A percentile compares a stretch with the other conserved stretches of the same genome.
phyloP scores from a whole-genome alignment of 1,140 invertebrate species.

The Tetramorium simillimum region DNA sequence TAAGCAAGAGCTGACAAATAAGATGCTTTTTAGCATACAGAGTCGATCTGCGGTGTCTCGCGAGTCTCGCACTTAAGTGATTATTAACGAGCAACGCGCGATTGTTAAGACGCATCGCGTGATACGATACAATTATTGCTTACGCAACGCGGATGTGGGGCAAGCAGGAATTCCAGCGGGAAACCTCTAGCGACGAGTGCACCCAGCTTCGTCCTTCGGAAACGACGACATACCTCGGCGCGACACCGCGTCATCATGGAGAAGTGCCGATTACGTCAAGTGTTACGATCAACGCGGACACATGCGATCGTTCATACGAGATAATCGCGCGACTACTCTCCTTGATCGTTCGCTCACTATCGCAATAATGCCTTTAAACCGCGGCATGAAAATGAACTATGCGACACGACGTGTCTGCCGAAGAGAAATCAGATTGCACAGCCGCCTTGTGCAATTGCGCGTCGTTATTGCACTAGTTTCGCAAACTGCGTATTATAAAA shows the following conservation, averaged over 20 bases:
- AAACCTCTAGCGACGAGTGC: not conserved
- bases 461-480: constrained; percentile 8
- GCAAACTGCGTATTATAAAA: constrained; percentile 12
- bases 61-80: not conserved
- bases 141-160: constrained; percentile 33
- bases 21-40: not conserved
- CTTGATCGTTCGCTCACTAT: constrained; percentile 1
- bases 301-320: not conserved
- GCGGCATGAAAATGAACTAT: not conserved
- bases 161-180: constrained; percentile 30
- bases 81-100: constrained; percentile 17
- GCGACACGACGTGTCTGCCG: not conserved
- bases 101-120: constrained; percentile 37
- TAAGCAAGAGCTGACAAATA: not conserved
- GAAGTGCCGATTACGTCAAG: constrained; percentile 5
- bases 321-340: not conserved
- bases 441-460: not conserved
- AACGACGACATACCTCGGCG: not conserved
- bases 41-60: not conserved
- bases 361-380: not conserved
- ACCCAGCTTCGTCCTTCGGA: not conserved
- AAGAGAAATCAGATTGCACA: not conserved
- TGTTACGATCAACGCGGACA: not conserved
- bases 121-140: constrained; percentile 50
- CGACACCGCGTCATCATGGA: not conserved